Conservation (phyloP, 1,140 invertebrate genomes). For the Euura saliciscinereae region DNA sequence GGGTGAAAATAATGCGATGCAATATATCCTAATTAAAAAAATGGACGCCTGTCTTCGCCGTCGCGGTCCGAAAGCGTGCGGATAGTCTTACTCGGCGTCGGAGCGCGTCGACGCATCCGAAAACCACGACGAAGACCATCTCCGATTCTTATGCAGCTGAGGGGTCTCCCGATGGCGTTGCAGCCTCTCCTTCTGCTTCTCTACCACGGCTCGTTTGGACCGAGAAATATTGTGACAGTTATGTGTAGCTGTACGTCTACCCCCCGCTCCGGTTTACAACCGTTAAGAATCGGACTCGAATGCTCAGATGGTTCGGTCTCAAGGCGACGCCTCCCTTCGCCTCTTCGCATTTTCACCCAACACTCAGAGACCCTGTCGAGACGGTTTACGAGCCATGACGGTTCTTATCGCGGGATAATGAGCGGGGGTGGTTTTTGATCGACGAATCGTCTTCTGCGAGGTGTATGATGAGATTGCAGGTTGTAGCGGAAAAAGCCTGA, state of each 20-base stretch:
- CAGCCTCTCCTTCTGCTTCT: neutral
- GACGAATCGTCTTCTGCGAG: neutral
- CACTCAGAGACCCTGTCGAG: neutral
- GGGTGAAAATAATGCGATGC: constrained; percentile 6
- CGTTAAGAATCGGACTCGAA: neutral
- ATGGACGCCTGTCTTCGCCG: constrained; percentile 1
- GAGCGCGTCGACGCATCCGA: constrained; percentile 4
- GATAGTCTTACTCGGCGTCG: constrained; percentile 1
- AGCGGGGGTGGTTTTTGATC: neutral
- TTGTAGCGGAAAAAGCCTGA: neutral
- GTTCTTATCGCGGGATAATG: neutral
- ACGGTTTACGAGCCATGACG: neutral
- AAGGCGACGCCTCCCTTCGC: neutral
- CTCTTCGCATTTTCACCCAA: neutral
- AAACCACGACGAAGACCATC: neutral
- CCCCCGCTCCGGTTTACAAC: neutral
- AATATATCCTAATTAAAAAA: constrained; percentile 6
- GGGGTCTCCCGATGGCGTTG: neutral
- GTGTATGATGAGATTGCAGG: no score
- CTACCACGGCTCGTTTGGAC: neutral
- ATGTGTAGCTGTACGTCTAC: neutral
- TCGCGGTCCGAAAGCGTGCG: neutral
- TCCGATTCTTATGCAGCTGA: neutral
- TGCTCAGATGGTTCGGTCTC: neutral
- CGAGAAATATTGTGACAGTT: constrained; percentile 5